Conservation (phyloP, 2,797 vertebrate genomes). For the Xerus rutilus region DNA sequence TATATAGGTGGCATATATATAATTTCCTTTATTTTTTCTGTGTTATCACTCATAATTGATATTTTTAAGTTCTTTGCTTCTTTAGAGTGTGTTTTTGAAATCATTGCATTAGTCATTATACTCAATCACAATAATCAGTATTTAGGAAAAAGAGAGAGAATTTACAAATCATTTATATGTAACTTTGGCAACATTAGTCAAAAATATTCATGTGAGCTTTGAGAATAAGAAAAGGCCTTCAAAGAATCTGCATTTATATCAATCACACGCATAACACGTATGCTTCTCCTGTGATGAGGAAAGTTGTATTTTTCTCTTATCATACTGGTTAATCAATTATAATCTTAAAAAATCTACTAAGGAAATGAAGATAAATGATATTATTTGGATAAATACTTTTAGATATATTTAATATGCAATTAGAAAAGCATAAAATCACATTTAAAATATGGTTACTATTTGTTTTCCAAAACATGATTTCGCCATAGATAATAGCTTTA, state of each 20-base stretch:
- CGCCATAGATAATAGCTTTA: not conserved
- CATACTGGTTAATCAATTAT: not conserved
- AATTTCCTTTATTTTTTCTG: not conserved
- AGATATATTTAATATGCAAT: not conserved
- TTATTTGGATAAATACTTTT: not conserved
- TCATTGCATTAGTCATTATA: not conserved
- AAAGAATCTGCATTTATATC: not conserved
- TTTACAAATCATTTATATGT: not conserved
- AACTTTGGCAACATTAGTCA: not conserved
- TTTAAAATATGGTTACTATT: not conserved
- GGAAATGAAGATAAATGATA: not conserved
- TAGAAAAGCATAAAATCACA: not conserved
- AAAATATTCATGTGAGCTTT: not conserved
- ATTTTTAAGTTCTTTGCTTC: not conserved
- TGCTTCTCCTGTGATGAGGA: not conserved
- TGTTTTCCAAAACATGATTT: not conserved
- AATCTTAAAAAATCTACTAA: not conserved
- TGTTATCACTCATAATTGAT: not conserved
- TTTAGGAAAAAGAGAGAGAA: not conserved
- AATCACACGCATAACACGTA: not conserved
- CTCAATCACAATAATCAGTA: not conserved
- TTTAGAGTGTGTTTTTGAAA: not conserved
- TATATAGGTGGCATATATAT: not conserved
- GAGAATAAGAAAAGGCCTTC: not conserved
- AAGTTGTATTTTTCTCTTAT: not conserved